Evolutionary conservation across 2,113 vertebrate species (phyloP).

Genomic region (Gasterosteus nipponicus): DNA sequence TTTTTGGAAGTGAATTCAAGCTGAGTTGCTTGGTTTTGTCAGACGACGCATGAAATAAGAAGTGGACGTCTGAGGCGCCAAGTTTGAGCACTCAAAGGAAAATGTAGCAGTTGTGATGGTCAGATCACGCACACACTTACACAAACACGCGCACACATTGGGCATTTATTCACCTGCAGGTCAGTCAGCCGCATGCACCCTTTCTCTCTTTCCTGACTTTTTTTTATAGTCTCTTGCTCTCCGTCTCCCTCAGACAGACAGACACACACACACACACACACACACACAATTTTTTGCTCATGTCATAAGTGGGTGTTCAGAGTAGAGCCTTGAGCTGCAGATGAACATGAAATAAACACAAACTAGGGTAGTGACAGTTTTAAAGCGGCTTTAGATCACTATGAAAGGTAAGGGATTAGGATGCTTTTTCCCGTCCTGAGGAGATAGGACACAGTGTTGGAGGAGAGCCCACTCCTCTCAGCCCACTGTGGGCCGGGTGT

Average conservation of each 20-base stretch:
- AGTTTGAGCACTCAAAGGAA: constrained; percentile 25
- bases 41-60: constrained; percentile 30
- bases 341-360: constrained; percentile 80
- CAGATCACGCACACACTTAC: constrained; percentile 16
- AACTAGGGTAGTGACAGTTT: constrained; percentile 80
- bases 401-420: constrained; percentile 82
- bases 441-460: constrained; percentile 78
- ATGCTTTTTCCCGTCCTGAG: constrained; percentile 74
- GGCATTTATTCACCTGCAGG: constrained; percentile 31
- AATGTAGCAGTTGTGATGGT: constrained; percentile 24
- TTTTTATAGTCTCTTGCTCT: constrained; percentile 25
- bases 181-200: constrained; percentile 33
- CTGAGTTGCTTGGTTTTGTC: constrained; percentile 57
- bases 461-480: constrained; percentile 77
- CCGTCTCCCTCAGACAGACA: constrained; percentile 28
- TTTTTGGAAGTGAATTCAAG: constrained; percentile 55
- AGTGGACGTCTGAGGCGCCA: constrained; percentile 30
- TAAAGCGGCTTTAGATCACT: constrained; percentile 81
- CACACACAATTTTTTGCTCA: constrained; percentile 49
- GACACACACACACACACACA: constrained; percentile 36
- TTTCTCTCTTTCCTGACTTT: constrained; percentile 6
- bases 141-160: constrained; percentile 4
- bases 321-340: constrained; percentile 79
- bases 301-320: constrained; percentile 80
- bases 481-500: constrained; percentile 69